A percentile compares a stretch with the other conserved stretches of the same genome.
These are phyloP conservation scores for Ancistrus triradiatus DNA, from an alignment of 2,113 vertebrate genomes.

Conservation along the genomic window DNA sequence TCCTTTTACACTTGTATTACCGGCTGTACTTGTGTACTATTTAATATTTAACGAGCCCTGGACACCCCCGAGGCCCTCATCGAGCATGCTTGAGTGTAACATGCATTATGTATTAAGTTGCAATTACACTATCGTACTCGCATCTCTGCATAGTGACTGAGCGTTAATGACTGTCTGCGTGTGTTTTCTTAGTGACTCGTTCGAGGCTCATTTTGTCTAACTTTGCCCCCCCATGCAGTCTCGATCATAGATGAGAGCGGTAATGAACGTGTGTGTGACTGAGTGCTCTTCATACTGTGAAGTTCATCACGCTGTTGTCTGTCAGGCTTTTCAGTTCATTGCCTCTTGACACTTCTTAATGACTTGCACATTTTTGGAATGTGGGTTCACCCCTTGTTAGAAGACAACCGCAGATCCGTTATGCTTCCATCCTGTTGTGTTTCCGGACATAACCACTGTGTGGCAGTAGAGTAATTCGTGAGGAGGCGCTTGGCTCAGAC, in stretches of 20 bases:
- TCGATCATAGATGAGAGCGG: conserved; percentile 49
- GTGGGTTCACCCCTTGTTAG: not conserved
- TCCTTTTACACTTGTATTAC: too few relatives aligned
- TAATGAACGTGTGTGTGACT: conserved; percentile 31
- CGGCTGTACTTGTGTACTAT: too few relatives aligned
- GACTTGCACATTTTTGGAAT: too few relatives aligned
- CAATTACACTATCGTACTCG: too few relatives aligned
- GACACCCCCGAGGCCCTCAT: too few relatives aligned
- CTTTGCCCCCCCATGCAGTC: conserved; percentile 41
- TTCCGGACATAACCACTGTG: conserved; percentile 51
- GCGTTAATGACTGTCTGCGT: conserved; percentile 20
- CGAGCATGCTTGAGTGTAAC: too few relatives aligned
- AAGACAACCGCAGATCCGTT: not conserved
- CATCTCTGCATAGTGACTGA: conserved; percentile 38
- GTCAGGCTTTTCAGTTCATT: not conserved
- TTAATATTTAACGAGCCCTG: too few relatives aligned
- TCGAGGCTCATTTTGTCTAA: conserved; percentile 19
- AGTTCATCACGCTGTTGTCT: conserved; percentile 4
- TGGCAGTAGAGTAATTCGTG: conserved; percentile 58
- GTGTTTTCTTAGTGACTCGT: conserved; percentile 24
- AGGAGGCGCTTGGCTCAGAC: not conserved
- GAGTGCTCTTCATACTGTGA: not conserved
- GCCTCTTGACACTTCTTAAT: not conserved
- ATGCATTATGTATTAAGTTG: conserved; percentile 6
- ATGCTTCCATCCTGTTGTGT: not conserved